Conservation (phyloP, 2,888 invertebrate genomes). For the Fragum fragum region DNA sequence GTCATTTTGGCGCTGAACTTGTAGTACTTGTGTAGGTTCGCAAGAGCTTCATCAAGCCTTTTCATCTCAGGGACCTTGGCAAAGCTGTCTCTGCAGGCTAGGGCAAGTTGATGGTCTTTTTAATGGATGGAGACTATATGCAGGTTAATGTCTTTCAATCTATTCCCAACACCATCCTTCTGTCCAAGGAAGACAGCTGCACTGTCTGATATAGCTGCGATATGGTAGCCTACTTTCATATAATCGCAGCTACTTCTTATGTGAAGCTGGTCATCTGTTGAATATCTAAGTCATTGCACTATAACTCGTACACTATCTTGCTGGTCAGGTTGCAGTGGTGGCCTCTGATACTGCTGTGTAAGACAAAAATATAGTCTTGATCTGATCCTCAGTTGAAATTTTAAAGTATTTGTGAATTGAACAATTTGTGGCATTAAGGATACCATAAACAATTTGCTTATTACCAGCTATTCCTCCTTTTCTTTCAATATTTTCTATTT, state of each 20-base stretch:
- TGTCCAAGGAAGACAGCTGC: slow-evolving; percentile 50
- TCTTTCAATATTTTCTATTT: no score
- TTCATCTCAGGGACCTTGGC: slow-evolving; percentile 9
- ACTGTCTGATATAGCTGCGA: slow-evolving; percentile 53
- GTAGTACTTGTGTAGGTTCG: background rate
- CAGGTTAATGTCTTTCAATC: slow-evolving; percentile 36
- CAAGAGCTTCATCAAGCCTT: background rate
- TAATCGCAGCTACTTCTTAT: no score
- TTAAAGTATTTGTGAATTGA: no score
- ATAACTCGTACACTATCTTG: slow-evolving; percentile 26
- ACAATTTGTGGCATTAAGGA: no score
- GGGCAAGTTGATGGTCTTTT: slow-evolving; percentile 47
- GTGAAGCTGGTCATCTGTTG: slow-evolving; percentile 48
- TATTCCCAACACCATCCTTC: slow-evolving; percentile 41
- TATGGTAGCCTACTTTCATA: no score
- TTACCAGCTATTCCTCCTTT: no score
- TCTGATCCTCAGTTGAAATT: no score
- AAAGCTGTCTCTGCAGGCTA: slow-evolving; percentile 52
- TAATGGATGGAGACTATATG: slow-evolving; percentile 42
- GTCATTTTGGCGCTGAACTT: slow-evolving; percentile 13
- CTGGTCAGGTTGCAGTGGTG: slow-evolving; percentile 50
- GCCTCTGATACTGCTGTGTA: slow-evolving; percentile 64
- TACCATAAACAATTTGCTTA: no score
- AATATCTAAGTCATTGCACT: slow-evolving; percentile 7
- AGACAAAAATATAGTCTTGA: background rate